Evolutionary conservation across 92 coral and sea anemone genomes (phyloP).

Genomic region (Epizoanthus stellaris): DNA sequence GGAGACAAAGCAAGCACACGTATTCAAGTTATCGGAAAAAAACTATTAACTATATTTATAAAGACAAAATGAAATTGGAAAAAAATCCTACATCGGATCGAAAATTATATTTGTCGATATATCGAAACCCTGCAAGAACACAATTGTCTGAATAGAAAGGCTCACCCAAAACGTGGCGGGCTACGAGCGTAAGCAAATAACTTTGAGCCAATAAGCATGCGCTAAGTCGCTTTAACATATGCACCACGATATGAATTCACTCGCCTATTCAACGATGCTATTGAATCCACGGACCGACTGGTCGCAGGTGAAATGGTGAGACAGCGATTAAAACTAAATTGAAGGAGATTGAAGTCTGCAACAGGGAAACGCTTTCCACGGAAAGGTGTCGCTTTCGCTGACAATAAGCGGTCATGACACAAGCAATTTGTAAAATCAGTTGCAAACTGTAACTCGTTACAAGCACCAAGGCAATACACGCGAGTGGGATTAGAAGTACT

Average conservation of each 20-base stretch:
- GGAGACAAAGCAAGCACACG: not conserved
- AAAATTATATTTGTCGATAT: not conserved
- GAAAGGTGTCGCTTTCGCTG: not conserved
- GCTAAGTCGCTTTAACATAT: conserved; percentile 5
- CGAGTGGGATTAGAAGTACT: not conserved
- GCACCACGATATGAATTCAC: not conserved
- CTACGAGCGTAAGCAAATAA: not conserved
- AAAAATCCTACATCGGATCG: not conserved
- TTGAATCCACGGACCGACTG: not conserved
- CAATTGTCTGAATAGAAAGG: not conserved
- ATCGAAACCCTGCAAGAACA: not conserved
- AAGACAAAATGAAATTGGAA: not conserved
- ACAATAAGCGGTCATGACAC: not conserved
- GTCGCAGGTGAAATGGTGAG: not conserved
- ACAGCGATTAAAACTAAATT: not conserved
- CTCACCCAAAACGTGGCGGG: not conserved
- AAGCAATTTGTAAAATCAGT: not conserved
- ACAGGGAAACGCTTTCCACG: not conserved
- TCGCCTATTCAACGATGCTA: conserved; percentile 16
- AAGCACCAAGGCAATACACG: not conserved
- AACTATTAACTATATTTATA: not conserved
- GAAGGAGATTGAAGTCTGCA: conserved; percentile 10
- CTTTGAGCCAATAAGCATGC: conserved; percentile 21
- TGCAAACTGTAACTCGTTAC: not conserved
- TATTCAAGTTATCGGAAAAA: not conserved